These are phyloP conservation scores for Sebastes schlegelii DNA, from an alignment of 2,113 vertebrate genomes.

Conservation along the genomic window DNA sequence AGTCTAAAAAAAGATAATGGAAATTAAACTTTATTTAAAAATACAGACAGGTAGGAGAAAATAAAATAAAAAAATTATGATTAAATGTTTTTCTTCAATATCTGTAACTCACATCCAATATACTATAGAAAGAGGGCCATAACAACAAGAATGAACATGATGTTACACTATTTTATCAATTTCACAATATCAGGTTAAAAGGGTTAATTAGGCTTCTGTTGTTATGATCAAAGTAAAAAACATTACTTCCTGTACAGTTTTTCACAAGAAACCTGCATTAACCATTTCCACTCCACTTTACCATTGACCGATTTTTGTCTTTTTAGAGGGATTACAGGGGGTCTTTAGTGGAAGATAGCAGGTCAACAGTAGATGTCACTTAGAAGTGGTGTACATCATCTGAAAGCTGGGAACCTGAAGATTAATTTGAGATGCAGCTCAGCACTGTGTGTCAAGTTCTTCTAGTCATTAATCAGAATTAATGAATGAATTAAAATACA, in stretches of 20 bases:
- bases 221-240: neutral
- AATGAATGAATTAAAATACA: too few species aligned
- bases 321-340: too few species aligned
- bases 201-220: neutral
- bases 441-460: too few species aligned
- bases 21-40: neutral
- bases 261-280: neutral
- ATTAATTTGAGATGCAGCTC: too few species aligned
- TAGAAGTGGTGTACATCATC: too few species aligned
- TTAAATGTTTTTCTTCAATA: neutral
- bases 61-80: neutral
- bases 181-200: neutral
- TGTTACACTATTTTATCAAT: neutral
- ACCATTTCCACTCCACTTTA: neutral
- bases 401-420: too few species aligned
- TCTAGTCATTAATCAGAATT: too few species aligned
- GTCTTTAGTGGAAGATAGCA: too few species aligned
- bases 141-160: too few species aligned
- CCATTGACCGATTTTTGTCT: too few species aligned
- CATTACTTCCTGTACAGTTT: neutral
- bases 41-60: neutral
- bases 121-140: neutral
- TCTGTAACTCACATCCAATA: neutral
- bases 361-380: too few species aligned
- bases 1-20: neutral